These are phyloP conservation scores for Tragelaphus strepsiceros DNA, from an alignment of 2,113 vertebrate genomes.

Conservation along the genomic window DNA sequence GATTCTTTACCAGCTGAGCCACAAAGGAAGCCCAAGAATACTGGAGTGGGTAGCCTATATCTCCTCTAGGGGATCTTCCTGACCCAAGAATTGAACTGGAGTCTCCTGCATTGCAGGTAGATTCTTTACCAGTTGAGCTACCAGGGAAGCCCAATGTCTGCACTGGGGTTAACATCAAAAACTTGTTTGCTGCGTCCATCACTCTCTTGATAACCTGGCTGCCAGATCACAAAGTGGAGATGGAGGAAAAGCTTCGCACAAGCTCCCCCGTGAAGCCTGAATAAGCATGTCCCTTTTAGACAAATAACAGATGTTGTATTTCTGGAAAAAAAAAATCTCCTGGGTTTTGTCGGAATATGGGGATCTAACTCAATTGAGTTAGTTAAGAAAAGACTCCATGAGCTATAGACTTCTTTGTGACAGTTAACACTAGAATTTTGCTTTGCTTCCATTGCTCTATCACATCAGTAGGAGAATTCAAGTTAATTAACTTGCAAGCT, in stretches of 20 bases:
- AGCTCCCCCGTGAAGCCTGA: background rate
- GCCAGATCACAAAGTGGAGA: background rate
- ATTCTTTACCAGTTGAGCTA: background rate
- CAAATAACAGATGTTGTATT: background rate
- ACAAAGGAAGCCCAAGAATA: background rate
- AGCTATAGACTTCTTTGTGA: background rate
- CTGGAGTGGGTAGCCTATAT: background rate
- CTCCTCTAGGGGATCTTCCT: background rate
- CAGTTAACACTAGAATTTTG: background rate
- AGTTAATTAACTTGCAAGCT: constrained; percentile 32
- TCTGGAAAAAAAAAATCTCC: background rate
- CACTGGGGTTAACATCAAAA: background rate
- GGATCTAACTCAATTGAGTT: background rate
- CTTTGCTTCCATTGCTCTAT: background rate
- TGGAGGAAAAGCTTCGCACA: background rate
- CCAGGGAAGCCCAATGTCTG: background rate
- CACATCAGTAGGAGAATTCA: background rate
- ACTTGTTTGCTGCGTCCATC: no score
- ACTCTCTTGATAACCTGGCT: background rate
- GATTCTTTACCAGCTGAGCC: background rate
- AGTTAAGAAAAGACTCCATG: background rate
- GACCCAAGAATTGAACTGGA: background rate
- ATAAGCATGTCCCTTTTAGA: background rate
- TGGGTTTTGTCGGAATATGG: background rate
- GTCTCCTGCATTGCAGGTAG: background rate